Base-by-base conservation (phyloP, 2,888 invertebrate genomes). In the Amphipoea lucens region DNA sequence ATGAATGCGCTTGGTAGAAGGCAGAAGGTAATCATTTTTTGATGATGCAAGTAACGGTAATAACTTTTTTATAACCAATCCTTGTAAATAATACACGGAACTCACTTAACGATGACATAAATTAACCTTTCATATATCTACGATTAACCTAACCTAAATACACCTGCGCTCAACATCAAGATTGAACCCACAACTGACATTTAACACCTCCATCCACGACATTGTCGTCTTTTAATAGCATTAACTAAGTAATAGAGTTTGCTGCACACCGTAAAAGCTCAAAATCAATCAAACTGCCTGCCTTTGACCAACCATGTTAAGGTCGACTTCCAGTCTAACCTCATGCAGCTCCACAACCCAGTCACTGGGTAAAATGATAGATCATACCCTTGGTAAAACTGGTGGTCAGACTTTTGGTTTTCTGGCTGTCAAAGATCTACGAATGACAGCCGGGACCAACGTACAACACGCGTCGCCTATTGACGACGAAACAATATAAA, bases 101-200 rank as follows among this genome's bases (percentile, higher is more conserved):
- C 66, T 62, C 54, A 67, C 45, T 62, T 62, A 45, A 62, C n/a
- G 51, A 68, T 57, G 71, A 63, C 72, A 78, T 51, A 63, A 78
- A 65, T 83, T 72, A 71, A 57, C 63, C 40, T 78, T n/a, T n/a
- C n/a, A n/a, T n/a, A n/a, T n/a, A n/a, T n/a, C n/a, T n/a, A n/a
- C n/a, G n/a, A n/a, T n/a, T n/a, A 71, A 57, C 63, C 40, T 78
- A 45, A 83, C 69, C 68, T 73, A 65, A 65, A 71, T 71, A 57
- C 65, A 77, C 45, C 66, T 57, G 54, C 45, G n/a, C 29, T 78
- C 48, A 72, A 11, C 79, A 57, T 63, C 23, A 42, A 68, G 74
- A 71, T 74, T 60, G 54, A 70, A 63, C 63, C 68, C 40, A 29
- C 63, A 68, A 84, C 68, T 84, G 84, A 84, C 74, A 75, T 72